Percentiles rank a stretch among this genome's conserved stretches.
These are phyloP conservation scores for Tetraodon nigroviridis DNA, from an alignment of 2,113 vertebrate genomes.

Conservation along the genomic window DNA sequence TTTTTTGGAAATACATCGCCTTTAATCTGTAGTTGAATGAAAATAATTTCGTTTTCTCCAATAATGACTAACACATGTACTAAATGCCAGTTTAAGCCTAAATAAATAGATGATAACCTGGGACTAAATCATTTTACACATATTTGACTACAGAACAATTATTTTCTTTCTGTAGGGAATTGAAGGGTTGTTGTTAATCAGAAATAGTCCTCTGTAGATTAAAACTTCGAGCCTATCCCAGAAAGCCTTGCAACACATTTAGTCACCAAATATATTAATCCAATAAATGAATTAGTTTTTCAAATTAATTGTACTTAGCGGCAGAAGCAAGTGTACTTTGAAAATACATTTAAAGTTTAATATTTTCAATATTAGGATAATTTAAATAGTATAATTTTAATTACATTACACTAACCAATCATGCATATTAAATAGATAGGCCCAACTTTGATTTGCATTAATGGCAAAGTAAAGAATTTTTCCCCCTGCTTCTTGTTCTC, in stretches of 20 bases:
- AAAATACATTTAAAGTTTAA: conserved; percentile 76
- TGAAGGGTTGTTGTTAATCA: conserved; percentile 44
- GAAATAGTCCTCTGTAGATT: conserved; percentile 43
- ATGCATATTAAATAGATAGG: conserved; percentile 76
- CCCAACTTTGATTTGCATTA: conserved; percentile 70
- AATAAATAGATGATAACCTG: conserved; percentile 17
- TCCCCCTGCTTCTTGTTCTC: conserved; percentile 54
- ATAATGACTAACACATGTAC: too few relatives aligned
- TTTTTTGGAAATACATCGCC: too few relatives aligned
- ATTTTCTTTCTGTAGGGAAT: conserved; percentile 24
- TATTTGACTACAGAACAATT: conserved; percentile 37
- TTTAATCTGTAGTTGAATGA: too few relatives aligned
- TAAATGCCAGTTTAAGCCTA: conserved; percentile 9
- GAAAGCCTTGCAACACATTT: conserved; percentile 52
- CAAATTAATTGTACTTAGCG: conserved; percentile 73
- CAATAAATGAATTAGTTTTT: conserved; percentile 73
- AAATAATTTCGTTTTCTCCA: too few relatives aligned
- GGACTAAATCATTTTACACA: not conserved
- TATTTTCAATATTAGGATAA: conserved; percentile 71
- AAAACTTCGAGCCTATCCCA: conserved; percentile 51
- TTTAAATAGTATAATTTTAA: conserved; percentile 76
- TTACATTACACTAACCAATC: conserved; percentile 76
- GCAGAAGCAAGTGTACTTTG: conserved; percentile 73
- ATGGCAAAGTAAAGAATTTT: conserved; percentile 66
- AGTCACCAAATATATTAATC: conserved; percentile 67